phyloP scores from a whole-genome alignment of 2,888 invertebrate genomes.

The Adelognathus sp. region DNA sequence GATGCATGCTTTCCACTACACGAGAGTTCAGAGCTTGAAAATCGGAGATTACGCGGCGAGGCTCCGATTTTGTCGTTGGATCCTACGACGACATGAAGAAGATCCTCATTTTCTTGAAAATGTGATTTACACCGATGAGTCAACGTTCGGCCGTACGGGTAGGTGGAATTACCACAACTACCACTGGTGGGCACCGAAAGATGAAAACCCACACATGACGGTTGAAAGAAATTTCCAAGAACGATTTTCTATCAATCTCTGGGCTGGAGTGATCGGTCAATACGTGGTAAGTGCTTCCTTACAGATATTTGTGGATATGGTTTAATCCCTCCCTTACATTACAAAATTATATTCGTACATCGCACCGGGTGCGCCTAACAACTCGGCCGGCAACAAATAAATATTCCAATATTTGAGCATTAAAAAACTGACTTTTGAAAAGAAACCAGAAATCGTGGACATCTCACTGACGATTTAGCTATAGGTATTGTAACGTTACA shows the following conservation, averaged over 20 bases:
- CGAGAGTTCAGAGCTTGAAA: background rate
- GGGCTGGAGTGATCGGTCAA: constrained; percentile 9
- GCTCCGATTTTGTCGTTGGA: constrained; percentile 18
- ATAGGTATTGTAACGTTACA: no score
- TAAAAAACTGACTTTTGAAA: no score
- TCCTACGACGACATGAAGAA: background rate
- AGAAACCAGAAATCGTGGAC: no score
- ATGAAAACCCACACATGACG: constrained; percentile 1
- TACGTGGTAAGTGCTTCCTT: constrained; percentile 6
- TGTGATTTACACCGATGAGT: constrained; percentile 27
- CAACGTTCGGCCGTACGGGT: constrained; percentile 8
- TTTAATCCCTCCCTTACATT: no score
- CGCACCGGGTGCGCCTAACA: no score
- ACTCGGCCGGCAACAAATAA: no score
- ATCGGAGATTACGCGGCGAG: background rate
- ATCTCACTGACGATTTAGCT: no score
- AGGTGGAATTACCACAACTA: constrained; percentile 32
- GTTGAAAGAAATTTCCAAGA: background rate
- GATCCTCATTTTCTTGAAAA: constrained; percentile 11
- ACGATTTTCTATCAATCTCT: constrained; percentile 17
- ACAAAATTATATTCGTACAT: no score
- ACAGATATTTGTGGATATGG: no score
- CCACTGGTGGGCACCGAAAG: background rate
- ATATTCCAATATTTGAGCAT: no score
- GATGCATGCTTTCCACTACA: constrained; percentile 15